Base-by-base conservation (phyloP, 2,888 invertebrate genomes). In the Andrena hattorfiana region DNA sequence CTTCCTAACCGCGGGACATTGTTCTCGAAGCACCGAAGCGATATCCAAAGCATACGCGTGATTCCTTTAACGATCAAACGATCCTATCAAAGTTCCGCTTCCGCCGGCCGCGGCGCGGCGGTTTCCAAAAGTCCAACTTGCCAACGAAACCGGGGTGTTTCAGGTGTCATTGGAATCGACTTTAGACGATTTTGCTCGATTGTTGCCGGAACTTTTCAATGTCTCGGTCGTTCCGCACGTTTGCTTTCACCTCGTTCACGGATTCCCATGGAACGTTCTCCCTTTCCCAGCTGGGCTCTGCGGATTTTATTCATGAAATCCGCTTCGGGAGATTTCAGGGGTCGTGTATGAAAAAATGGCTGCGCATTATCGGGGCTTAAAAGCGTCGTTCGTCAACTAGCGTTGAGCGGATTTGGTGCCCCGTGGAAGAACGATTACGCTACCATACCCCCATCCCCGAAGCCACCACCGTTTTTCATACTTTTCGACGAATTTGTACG, bases 311-410 rank as follows among this genome's bases (percentile, higher is more conserved):
- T 83, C 83, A 35, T 51, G 80, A 83, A 68, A 83, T 76, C 81
- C 78, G 70, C 64, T 78, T 70, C 60, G 23, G 66, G 56, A 66
- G 84, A 78, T 78, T 76, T 75, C 56, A 66, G n/a, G 42, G 69
- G 64, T 59, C 32, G 62, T 54, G 48, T 68, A 77, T 59, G 62
- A 84, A 85, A 81, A 84, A 84, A 85, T 82, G 79, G 79, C 48
- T 10, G 82, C 72, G 78, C 79, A 85, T 85, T 85, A 85, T 84
- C 84, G 84, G 79, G 77, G 84, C 78, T 85, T 84, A 82, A 82
- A 82, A 78, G 84, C 71, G 82, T 74, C 82, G 82, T 82, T 74
- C 84, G 84, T 84, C 84, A 82, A 85, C 78, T 74, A 71, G 42
- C 71, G 70, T 51, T 77, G 80, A 84, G 82, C 82, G 82, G 82